Conservation (phyloP, 2,113 vertebrate species). For the Mus spicilegus region DNA sequence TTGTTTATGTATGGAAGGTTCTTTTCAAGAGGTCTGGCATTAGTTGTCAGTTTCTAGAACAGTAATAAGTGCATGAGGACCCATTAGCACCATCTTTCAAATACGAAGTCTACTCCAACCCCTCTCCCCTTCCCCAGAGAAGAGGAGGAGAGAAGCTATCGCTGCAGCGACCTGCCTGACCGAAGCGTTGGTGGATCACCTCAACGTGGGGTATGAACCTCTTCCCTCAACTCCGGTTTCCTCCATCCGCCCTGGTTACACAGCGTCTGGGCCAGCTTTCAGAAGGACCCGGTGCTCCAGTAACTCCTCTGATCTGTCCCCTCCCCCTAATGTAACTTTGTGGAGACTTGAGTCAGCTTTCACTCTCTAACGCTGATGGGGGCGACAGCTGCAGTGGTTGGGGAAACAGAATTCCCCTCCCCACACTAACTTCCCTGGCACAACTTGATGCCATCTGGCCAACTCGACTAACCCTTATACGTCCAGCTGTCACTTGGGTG, state of each 20-base stretch:
- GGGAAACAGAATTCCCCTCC: background rate
- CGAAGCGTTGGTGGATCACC: constrained; percentile 95
- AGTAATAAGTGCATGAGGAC: background rate
- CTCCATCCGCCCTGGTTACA: background rate
- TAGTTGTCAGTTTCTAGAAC: background rate
- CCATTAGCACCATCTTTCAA: background rate
- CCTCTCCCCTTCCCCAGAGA: constrained; percentile 85
- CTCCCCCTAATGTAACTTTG: background rate
- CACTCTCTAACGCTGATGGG: background rate
- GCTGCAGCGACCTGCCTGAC: constrained; percentile 93
- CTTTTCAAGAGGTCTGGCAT: background rate
- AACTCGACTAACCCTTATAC: constrained; percentile 12
- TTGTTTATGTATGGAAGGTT: background rate
- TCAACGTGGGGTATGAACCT: constrained; percentile 93
- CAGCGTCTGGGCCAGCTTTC: background rate
- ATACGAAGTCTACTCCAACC: background rate
- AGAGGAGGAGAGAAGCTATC: constrained; percentile 93
- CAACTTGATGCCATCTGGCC: constrained; percentile 71
- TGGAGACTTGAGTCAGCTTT: constrained; percentile 37
- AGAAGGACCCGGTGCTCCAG: background rate
- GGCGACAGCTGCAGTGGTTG: constrained; percentile 50
- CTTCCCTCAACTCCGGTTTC: background rate
- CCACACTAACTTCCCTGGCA: constrained; percentile 9
- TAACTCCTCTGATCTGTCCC: background rate
- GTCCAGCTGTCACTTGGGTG: constrained; percentile 71